A percentile compares a stretch with the other conserved stretches of the same genome.
These are phyloP conservation scores for Litocranius walleri DNA, from an alignment of 2,113 vertebrate genomes.

Conservation along the genomic window DNA sequence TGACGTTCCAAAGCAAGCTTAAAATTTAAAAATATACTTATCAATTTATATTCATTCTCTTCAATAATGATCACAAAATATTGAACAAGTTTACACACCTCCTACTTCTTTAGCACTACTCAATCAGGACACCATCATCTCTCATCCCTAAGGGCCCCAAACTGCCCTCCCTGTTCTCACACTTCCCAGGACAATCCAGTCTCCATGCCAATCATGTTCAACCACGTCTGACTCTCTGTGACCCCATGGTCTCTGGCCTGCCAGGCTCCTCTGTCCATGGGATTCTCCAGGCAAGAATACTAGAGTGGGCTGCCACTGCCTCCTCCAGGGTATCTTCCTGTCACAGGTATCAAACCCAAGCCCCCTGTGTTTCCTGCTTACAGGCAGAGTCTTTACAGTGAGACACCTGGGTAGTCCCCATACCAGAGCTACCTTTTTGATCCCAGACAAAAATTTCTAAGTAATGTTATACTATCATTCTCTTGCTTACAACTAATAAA, in stretches of 20 bases:
- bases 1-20: slow-evolving; percentile 93
- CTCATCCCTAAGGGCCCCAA: not conserved
- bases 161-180: not conserved
- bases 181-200: not conserved
- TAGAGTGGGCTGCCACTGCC: not conserved
- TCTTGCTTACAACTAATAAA: not conserved
- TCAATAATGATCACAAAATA: not conserved
- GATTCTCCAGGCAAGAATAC: not conserved
- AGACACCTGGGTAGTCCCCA: not conserved
- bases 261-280: not conserved
- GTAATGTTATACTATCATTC: not conserved
- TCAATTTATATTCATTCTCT: not conserved
- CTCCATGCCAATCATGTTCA: not conserved
- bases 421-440: not conserved
- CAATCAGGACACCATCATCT: not conserved
- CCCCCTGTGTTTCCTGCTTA: not conserved
- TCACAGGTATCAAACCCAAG: not conserved
- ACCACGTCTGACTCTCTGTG: not conserved
- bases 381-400: not conserved
- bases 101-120: not conserved
- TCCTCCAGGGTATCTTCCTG: not conserved
- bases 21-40: slow-evolving; percentile 13
- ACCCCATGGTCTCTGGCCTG: not conserved
- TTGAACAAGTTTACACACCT: not conserved
- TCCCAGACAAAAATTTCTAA: not conserved